A percentile compares a stretch with the other conserved stretches of the same genome.
Conservation (phyloP, 1,140 invertebrate species). For the Drosophila tropicalis region DNA sequence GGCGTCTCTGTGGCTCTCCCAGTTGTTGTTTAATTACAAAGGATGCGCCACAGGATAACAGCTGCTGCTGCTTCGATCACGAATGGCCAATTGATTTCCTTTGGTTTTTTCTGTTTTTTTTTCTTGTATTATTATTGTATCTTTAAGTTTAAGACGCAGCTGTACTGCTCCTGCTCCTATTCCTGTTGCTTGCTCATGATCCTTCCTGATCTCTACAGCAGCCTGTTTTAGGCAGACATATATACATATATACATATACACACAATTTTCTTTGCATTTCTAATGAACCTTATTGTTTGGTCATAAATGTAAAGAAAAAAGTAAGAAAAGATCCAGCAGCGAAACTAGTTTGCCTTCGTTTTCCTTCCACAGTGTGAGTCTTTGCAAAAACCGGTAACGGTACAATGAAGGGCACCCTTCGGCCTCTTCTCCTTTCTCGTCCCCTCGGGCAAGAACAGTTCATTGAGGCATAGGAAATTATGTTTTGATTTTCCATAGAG, state of each 20-base stretch:
- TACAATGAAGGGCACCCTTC: constrained; percentile 35
- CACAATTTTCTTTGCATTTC: constrained; percentile 55
- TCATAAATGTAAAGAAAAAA: constrained; percentile 41
- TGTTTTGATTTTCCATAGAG: constrained; percentile 72
- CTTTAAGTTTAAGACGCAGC: constrained; percentile 30
- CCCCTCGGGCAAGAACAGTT: constrained; percentile 14
- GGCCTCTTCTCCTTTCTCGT: constrained; percentile 11
- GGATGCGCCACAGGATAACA: constrained; percentile 75
- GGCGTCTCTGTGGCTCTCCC: constrained; percentile 28
- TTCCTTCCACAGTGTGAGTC: constrained; percentile 16
- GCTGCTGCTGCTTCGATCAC: constrained; percentile 49
- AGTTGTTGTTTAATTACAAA: constrained; percentile 62
- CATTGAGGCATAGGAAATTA: constrained; percentile 69
- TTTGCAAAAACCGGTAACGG: constrained; percentile 72
- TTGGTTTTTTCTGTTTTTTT: not conserved
- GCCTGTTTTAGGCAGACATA: constrained; percentile 1
- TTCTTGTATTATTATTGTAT: not conserved
- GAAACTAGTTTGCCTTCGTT: constrained; percentile 69
- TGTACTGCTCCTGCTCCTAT: constrained; percentile 35
- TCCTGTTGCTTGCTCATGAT: constrained; percentile 19
- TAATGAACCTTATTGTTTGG: constrained; percentile 69
- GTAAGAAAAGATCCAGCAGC: constrained; percentile 39
- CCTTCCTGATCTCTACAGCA: not conserved
- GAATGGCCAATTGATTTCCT: constrained; percentile 66
- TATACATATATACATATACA: constrained; percentile 2